Evolutionary conservation across 2,888 invertebrate genomes (phyloP).

Genomic region (Drosophila tanythrix): DNA sequence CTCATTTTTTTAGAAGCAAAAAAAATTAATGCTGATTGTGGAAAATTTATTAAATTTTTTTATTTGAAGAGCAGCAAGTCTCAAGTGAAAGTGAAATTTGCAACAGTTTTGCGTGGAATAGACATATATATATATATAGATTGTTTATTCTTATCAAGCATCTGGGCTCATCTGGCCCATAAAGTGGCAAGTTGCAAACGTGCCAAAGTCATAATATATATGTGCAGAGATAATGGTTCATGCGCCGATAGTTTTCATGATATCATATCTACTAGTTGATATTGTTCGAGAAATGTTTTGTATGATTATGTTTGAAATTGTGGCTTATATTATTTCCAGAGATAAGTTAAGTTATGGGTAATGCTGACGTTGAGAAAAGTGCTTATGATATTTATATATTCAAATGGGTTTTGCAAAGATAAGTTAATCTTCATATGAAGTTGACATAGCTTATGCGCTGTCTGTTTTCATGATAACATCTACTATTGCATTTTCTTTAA

Average conservation of each 20-base stretch:
- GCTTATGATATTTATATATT: not conserved
- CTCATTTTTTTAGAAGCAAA: conserved; percentile 4
- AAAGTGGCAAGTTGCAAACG: conserved; percentile 25
- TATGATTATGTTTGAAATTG: not conserved
- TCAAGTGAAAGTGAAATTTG: conserved; percentile 51
- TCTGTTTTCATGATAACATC: not conserved
- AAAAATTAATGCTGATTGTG: conserved; percentile 37
- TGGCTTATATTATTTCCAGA: not conserved
- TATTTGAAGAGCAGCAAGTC: conserved; percentile 3
- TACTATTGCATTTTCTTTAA: not conserved
- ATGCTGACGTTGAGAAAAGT: not conserved
- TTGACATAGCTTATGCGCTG: not conserved
- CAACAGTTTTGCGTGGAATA: not conserved
- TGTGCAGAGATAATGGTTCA: conserved; percentile 11
- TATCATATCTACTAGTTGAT: not conserved
- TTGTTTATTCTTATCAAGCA: conserved; percentile 33
- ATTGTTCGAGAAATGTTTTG: not conserved
- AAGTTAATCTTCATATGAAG: not conserved
- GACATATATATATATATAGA: conserved; percentile 8
- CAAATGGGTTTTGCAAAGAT: not conserved
- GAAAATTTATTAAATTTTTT: conserved; percentile 13
- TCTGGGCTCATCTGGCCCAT: conserved; percentile 20
- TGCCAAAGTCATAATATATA: conserved; percentile 14
- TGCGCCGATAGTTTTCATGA: conserved; percentile 7
- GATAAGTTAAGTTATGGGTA: not conserved